Evolutionary conservation across 2,888 invertebrate species (phyloP), one percentile per base, ranked within the genome.

Genomic region (Lamproptera curius): DNA sequence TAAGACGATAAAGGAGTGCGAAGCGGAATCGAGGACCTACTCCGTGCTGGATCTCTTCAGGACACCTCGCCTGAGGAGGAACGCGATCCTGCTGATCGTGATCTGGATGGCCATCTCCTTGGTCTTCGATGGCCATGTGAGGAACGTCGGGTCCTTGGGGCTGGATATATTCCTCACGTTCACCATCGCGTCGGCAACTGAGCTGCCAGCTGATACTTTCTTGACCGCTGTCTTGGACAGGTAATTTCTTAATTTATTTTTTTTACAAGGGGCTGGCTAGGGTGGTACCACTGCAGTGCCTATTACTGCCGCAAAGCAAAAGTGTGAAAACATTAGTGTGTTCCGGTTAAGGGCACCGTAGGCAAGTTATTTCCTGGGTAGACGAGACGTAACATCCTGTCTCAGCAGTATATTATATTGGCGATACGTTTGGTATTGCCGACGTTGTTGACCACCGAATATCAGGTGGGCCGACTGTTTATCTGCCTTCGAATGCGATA

Each of bases 101-200:
- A 94, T 96, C 58, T 96, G 96, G 96, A 95, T 95, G 94, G 92
- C 93, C n/a, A 94, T 96, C 47, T 95, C 95, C 0, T 67, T 96
- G 65, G 95, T 95, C 1, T 95, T 96, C 73, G 95, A 96, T 65
- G 95, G 95, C 0, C 96, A 97, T 68, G 95, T 96, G 11, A 89
- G 96, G 64, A 96, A 96, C 68, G 95, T 96, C 0, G 94, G 95
- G 0, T 94, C 95, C 8, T 78, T 96, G 34, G 95, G 95, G 0
- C 76, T 95, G 58, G 92, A 95, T 62, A 91, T 95, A n/a, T 96
- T 95, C 71, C 70, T 95, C 47, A 95, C 95, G 0, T 96, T 96
- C 67, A 95, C 95, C 0, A 90, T 95, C 2, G 95, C 96, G 0
- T 92, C 93, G 0, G 93, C 93, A 1, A 95, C 95, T 0, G 95